Conservation (phyloP, 2,113 vertebrate species). For the Melanotaenia duboulayi region DNA sequence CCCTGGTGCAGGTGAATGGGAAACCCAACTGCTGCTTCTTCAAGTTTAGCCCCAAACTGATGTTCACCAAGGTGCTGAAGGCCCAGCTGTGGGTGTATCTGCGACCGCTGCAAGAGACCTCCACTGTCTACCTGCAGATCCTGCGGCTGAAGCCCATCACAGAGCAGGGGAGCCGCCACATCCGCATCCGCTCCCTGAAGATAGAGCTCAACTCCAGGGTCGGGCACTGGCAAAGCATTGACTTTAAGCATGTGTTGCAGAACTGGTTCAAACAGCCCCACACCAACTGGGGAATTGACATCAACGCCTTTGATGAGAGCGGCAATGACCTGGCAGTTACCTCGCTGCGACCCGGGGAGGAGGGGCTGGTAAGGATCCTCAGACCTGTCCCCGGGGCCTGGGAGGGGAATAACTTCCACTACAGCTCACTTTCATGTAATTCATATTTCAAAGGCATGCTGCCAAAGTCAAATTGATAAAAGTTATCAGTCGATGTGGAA, state of each 20-base stretch:
- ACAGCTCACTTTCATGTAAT: conserved; percentile 18
- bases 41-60: conserved; percentile 98
- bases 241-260: conserved; percentile 98
- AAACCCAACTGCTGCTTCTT: conserved; percentile 97
- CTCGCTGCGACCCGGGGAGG: conserved; percentile 93
- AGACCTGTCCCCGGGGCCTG: conserved; percentile 72
- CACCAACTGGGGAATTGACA: conserved; percentile 99
- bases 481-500: neutral
- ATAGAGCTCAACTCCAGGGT: conserved; percentile 93
- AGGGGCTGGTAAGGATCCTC: conserved; percentile 93
- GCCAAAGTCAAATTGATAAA: neutral
- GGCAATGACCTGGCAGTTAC: conserved; percentile 97
- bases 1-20: conserved; percentile 93
- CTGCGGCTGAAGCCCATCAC: conserved; percentile 94
- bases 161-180: conserved; percentile 93
- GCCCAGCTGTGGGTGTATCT: conserved; percentile 98
- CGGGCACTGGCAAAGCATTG: conserved; percentile 99
- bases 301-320: conserved; percentile 96
- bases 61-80: conserved; percentile 99
- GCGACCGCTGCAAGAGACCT: conserved; percentile 92
- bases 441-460: conserved; percentile 8
- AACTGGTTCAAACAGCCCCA: conserved; percentile 99
- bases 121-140: conserved; percentile 97
- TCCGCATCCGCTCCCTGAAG: conserved; percentile 96
- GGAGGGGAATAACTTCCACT: conserved; percentile 3